Evolutionary conservation across 2,797 vertebrate genomes (phyloP), one percentile per base, ranked within the genome.

Genomic region (Heterohyrax brucei): DNA sequence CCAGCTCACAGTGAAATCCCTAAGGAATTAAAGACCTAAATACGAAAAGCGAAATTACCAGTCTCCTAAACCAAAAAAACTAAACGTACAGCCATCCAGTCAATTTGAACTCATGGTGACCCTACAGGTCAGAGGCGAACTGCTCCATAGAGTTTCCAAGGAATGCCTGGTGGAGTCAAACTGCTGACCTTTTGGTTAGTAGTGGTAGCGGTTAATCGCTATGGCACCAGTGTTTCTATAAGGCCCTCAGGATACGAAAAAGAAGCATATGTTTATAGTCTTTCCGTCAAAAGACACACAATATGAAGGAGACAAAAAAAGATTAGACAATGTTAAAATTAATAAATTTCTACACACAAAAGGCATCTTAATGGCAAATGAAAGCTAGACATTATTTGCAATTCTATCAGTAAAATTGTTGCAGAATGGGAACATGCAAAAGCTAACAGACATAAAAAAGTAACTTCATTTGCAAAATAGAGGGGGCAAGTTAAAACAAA

Each of bases 271-370:
- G 8, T 80, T 87, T 79, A 56, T 10, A 84, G 46, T 26, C 4
- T 79, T 94, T 83, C 72, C 89, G 70, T 10, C 7, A 56, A 75
- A 94, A 48, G n/a, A 70, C 6, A 80, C 6, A 90, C 89, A n/a
- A 62, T n/a, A 30, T 24, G 82, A 93, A 79, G 10, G 56, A 62
- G 93, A 56, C 13, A 56, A 56, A 83, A 80, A 0, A 28, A 53
- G 22, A 77, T 53, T 72, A 59, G 44, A 81, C 59, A 77, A 76
- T 12, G 56, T 72, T 87, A 53, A 82, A 84, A 76, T 53, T 75
- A 53, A 88, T 50, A 88, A 70, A 84, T 13, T 44, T 73, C 66
- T 86, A 16, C 19, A 61, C 12, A 68, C 53, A 78, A 83, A 75
- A 53, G 7, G 33, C 30, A 70, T 13, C 10, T 33, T 76, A 73